Base-by-base conservation (phyloP, 2,797 vertebrate species). In the Hemitrygon akajei region DNA sequence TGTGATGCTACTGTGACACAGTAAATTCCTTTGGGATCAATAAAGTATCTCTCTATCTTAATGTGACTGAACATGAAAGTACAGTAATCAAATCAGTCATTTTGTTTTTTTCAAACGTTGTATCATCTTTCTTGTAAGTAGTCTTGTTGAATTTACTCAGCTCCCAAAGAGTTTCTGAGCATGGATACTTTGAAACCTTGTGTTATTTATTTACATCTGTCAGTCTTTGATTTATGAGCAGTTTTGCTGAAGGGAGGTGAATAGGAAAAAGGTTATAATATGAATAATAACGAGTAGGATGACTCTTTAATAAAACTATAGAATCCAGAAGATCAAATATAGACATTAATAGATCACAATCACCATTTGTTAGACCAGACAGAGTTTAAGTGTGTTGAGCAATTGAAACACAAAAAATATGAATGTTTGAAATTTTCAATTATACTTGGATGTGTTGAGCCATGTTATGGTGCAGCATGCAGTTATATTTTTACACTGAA, bases 111-210 rank as follows among this genome's bases (percentile, higher is more conserved):
- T n/a, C n/a, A 66, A n/a, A n/a, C 60, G 63, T 5, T 63, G 60
- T 63, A 5, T 63, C 84, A 7, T 11, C 47, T 5, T 82, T 22
- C 20, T 56, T 18, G 30, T 71, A 27, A 37, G 25, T n/a, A 60
- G 18, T 56, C 56, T 82, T 60, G 25, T 12, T 10, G 27, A 84
- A 56, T 60, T 58, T 58, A 12, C 22, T 25, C 12, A 56, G 63
- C 37, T 37, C 20, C n/a, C 25, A 40, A 91, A 91, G 94, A 94
- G 94, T 94, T 94, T 76, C 79, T 94, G 93, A 94, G 94, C 94
- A 94, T 20, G 93, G 27, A 10, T 66, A 91, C 91, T 82, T 82
- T 94, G 94, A 94, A 94, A 94, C 37, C 47, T 10, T 58, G 6
- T 71, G 40, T n/a, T 80, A 18, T 47, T 20, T 40, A 25, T n/a